Conservation (phyloP, 2,888 invertebrate genomes). For the Dioctria rufipes region DNA sequence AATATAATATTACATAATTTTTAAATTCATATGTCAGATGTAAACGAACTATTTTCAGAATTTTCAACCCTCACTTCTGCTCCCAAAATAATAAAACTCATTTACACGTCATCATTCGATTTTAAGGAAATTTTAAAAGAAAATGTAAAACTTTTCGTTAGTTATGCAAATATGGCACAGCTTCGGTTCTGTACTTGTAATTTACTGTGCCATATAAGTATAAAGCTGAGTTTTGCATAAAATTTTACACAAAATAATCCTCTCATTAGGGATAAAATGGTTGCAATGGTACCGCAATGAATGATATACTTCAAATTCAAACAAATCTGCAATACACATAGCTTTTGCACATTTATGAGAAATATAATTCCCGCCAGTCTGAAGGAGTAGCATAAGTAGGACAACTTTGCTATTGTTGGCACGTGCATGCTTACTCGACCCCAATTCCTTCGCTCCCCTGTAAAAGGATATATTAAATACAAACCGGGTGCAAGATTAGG, state of each 20-base stretch:
- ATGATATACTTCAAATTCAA: slow-evolving; percentile 20
- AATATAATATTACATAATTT: too few relatives aligned
- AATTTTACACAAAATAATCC: neutral
- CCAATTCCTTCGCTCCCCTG: neutral
- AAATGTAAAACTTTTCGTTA: too few relatives aligned
- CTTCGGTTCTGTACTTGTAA: too few relatives aligned
- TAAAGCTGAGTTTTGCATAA: neutral
- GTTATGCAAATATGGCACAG: too few relatives aligned
- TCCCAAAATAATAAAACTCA: too few relatives aligned
- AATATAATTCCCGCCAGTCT: slow-evolving; percentile 38
- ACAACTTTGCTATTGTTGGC: slow-evolving; percentile 30
- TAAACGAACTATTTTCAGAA: too few relatives aligned
- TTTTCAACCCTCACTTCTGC: too few relatives aligned
- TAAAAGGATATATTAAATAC: neutral
- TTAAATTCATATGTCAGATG: too few relatives aligned
- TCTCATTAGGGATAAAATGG: neutral
- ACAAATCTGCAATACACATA: slow-evolving; percentile 4
- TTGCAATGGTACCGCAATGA: neutral
- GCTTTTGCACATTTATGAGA: slow-evolving; percentile 9
- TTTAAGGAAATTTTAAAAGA: too few relatives aligned
- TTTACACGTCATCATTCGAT: too few relatives aligned
- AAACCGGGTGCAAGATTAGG: slow-evolving; percentile 25
- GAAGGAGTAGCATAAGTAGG: slow-evolving; percentile 23
- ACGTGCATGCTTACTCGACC: slow-evolving; percentile 27
- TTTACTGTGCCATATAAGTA: neutral